phyloP scores from a whole-genome alignment of 2,888 invertebrate species.

The Latrodectus hesperus region DNA sequence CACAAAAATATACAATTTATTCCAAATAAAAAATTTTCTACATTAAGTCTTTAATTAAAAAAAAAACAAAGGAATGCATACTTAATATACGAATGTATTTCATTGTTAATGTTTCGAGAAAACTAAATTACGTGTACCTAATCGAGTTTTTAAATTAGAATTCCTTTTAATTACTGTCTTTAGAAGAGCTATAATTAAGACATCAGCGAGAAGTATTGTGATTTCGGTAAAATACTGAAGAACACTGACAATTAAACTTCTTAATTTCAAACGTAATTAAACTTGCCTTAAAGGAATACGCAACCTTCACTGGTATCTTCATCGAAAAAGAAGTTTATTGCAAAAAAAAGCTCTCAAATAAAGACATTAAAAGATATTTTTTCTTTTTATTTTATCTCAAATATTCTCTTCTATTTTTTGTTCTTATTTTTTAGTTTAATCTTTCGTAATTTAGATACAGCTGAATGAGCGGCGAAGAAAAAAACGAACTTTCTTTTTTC shows the following conservation, averaged over 20 bases:
- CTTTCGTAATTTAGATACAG: conserved; percentile 52
- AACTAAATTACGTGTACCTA: too few species aligned
- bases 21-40: too few species aligned
- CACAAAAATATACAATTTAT: too few species aligned
- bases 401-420: conserved; percentile 1
- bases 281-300: conserved; percentile 55
- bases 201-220: conserved; percentile 5
- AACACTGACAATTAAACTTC: conserved; percentile 51
- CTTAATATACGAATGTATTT: too few species aligned
- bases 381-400: conserved; percentile 42
- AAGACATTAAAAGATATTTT: conserved; percentile 52
- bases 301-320: conserved; percentile 21
- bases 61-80: too few species aligned
- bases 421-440: conserved; percentile 26
- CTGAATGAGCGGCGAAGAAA: background rate
- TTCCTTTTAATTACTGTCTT: background rate
- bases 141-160: too few species aligned
- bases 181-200: conserved; percentile 40
- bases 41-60: too few species aligned
- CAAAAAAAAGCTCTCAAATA: conserved; percentile 27
- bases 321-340: background rate
- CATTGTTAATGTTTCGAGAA: too few species aligned
- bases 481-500: background rate
- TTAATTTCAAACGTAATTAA: conserved; percentile 61
- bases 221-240: conserved; percentile 20